These are phyloP conservation scores for Gallinago solitaria DNA, from an alignment of 2,797 vertebrate genomes.

Conservation along the genomic window DNA sequence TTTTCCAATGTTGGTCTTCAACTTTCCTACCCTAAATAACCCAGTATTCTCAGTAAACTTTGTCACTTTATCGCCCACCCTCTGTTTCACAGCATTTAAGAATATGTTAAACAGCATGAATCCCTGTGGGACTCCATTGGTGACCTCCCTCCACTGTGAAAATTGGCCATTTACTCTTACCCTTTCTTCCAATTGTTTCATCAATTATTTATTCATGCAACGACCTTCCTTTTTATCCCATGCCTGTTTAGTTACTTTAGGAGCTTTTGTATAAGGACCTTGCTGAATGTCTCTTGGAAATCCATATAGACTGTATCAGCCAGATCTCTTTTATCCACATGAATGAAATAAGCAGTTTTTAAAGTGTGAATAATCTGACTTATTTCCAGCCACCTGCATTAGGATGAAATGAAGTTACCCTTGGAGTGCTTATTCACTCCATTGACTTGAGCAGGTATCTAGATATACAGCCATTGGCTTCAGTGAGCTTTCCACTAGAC, in stretches of 20 bases:
- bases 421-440: not conserved
- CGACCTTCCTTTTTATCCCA: constrained; percentile 5
- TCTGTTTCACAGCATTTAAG: not conserved
- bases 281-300: constrained; percentile 1
- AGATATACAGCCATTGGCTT: not conserved
- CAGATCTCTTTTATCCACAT: not conserved
- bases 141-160: constrained; percentile 14
- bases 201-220: constrained; percentile 46
- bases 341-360: not conserved
- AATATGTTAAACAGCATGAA: not conserved
- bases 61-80: not conserved
- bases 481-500: not conserved
- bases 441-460: not conserved
- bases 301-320: not conserved
- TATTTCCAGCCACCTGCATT: constrained; percentile 1
- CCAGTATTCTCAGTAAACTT: not conserved
- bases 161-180: constrained; percentile 12
- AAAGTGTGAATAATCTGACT: constrained; percentile 30
- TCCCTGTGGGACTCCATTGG: not conserved
- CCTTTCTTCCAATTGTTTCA: constrained; percentile 25
- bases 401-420: not conserved
- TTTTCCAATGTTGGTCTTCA: not conserved
- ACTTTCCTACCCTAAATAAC: not conserved
- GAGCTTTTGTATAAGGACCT: not conserved
- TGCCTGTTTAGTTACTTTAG: not conserved